Evolutionary conservation across 2,797 vertebrate species (phyloP), one percentile per base, ranked within the genome.

Genomic region (Coranthus polyacanthus): DNA sequence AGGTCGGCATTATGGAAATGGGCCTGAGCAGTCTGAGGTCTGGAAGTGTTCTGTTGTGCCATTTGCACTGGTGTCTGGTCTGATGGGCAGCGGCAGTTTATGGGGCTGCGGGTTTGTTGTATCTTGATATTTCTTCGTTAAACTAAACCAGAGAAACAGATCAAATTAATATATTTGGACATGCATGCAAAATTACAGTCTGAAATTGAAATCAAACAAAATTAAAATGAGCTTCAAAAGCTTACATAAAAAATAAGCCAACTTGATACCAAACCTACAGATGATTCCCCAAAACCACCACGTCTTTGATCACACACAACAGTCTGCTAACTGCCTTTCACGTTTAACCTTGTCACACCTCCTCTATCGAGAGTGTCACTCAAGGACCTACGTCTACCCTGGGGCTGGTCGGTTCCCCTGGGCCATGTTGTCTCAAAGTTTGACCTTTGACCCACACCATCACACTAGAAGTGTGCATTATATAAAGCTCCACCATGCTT

Each of bases 331-430:
- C 64, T 78, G 70, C 59, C 46, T 45, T 54, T 80, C 79, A 62
- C 46, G 11, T 84, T 92, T 87, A 88, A 89, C 89, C 72, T 75
- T 45, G 51, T 59, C 69, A 81, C 75, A 73, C 60, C 63, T 63
- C 36, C 68, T 64, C 75, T 73, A 75, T 81, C 62, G 63, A 68
- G 50, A 60, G 24, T 56, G 54, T 85, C 68, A 81, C 74, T 88
- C 52, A 68, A 67, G 54, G 44, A 34, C 43, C 68, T 66, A 38
- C 67, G 29, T 60, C 37, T 54, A 29, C 47, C 43, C 64, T 13
- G 55, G 11, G 45, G 29, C 63, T 57, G 79, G 78, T 82, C 86
- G 80, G 29, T 56, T 86, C 82, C 77, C 78, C 1, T 56, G 84
- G 72, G 79, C 36, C 59, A 22, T 13, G 44, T 54, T 60, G 68